phyloP scores from a whole-genome alignment of 2,113 vertebrate genomes.

The Cyphomyrus discorhynchus region DNA sequence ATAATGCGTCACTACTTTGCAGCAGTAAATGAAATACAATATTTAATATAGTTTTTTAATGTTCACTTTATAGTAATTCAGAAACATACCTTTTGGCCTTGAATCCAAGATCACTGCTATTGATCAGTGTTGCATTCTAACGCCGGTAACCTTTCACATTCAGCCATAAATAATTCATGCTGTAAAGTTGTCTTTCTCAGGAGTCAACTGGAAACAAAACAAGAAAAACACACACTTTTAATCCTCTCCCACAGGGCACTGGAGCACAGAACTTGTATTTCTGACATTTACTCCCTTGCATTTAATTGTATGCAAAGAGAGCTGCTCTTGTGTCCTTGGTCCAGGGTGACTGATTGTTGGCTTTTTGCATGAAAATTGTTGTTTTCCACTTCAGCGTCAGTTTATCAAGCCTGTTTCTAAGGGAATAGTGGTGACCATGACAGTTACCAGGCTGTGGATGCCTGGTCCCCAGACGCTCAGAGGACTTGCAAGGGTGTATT shows the following conservation, averaged over 20 bases:
- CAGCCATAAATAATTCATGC: slow-evolving; percentile 1
- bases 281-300: neutral
- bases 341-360: neutral
- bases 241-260: slow-evolving; percentile 5
- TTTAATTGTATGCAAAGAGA: neutral
- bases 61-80: neutral
- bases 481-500: neutral
- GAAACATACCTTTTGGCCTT: neutral
- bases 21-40: neutral
- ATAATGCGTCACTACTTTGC: neutral
- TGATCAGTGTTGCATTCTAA: slow-evolving; percentile 3
- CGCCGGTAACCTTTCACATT: neutral
- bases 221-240: slow-evolving; percentile 9
- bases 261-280: neutral
- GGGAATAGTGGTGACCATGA: neutral
- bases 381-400: neutral
- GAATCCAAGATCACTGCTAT: neutral
- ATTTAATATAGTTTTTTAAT: slow-evolving; percentile 9
- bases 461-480: neutral
- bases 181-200: slow-evolving; percentile 4
- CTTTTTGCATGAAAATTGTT: neutral
- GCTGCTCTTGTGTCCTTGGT: neutral
- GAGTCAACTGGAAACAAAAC: slow-evolving; percentile 13
- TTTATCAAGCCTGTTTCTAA: neutral
- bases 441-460: neutral